These are phyloP conservation scores for Agrotis clavis DNA, from an alignment of 2,888 invertebrate genomes.

Conservation along the genomic window DNA sequence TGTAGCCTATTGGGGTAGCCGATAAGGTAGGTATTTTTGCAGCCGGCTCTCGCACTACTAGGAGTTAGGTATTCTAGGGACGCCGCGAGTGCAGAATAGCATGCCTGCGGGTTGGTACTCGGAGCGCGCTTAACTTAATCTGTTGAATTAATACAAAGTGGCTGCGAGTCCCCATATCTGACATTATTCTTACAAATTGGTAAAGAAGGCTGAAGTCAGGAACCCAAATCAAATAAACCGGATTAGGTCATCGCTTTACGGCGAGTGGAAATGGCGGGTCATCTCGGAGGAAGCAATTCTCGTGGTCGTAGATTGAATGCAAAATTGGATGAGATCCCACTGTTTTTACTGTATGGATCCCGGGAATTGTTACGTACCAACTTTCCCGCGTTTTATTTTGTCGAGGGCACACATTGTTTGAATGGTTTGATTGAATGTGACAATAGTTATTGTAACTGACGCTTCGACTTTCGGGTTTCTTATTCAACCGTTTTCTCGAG, in stretches of 20 bases:
- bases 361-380: constrained; percentile 80
- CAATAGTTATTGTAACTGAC: constrained; percentile 87
- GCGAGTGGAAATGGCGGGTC: constrained; percentile 89
- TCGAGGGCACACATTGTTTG: constrained; percentile 81
- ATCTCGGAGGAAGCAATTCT: constrained; percentile 90
- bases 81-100: constrained; percentile 24
- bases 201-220: constrained; percentile 85
- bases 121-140: constrained; percentile 31
- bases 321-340: constrained; percentile 90
- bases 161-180: constrained; percentile 68
- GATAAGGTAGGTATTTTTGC: too few species aligned
- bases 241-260: constrained; percentile 91
- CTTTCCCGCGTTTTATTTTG: constrained; percentile 85
- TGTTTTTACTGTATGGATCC: constrained; percentile 88
- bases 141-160: constrained; percentile 53
- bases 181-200: constrained; percentile 82
- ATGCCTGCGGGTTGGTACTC: constrained; percentile 26
- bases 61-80: constrained; percentile 33
- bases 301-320: constrained; percentile 91
- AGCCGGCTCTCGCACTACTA: too few species aligned
- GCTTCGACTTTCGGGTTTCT: constrained; percentile 76
- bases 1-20: too few species aligned
- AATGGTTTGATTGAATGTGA: constrained; percentile 90
- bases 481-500: constrained; percentile 74
- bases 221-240: constrained; percentile 90